Evolutionary conservation across 2,113 vertebrate species (phyloP), one percentile per base, ranked within the genome.

Genomic region (Eupsittula cactorum): DNA sequence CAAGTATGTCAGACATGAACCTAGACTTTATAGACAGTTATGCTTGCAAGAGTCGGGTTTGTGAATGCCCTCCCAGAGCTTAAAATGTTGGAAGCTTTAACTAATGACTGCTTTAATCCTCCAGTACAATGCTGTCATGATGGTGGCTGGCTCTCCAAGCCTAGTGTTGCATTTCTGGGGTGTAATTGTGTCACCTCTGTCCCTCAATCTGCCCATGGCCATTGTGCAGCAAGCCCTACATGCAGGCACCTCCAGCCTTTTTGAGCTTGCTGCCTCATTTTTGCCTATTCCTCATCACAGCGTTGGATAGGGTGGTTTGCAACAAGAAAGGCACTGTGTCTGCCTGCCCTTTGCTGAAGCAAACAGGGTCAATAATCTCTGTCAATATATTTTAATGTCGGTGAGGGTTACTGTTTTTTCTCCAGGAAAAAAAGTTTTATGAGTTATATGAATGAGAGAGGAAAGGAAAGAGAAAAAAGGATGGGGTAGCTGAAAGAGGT

Each of bases 351-450:
- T 70, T 5, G 3, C 19, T 28, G 52, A 44, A 31, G 33, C 55
- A 59, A 59, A 59, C 55, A n/a, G 33, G 55, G 31, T 5, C 3
- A 29, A 11, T 50, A 59, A 10, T 21, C 3, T 5, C 57, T 63
- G 52, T 59, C 1, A 1, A 9, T 10, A 14, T 4, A 19, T 33
- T 11, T 33, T 46, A 41, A 23, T 0, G 5, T 23, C 46, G n/a
- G 2, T 7, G 60, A 46, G n/a, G 31, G 12, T 11, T 75, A 9
- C 31, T 65, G 14, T 1, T 49, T 63, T 71, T 60, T 7, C 39
- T 60, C 11, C 21, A 76, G 39, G 2, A 18, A 7, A 42, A 49
- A 47, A 18, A 39, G 18, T 55, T 55, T 55, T 55, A 55, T 33
- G 1, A 42, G 3, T 64, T 62, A 5, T 9, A 21, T 13, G 4